Percentiles rank a stretch among this genome's conserved stretches.
Conservation (phyloP, 2,888 invertebrate genomes). For the Cordilura impudica region DNA sequence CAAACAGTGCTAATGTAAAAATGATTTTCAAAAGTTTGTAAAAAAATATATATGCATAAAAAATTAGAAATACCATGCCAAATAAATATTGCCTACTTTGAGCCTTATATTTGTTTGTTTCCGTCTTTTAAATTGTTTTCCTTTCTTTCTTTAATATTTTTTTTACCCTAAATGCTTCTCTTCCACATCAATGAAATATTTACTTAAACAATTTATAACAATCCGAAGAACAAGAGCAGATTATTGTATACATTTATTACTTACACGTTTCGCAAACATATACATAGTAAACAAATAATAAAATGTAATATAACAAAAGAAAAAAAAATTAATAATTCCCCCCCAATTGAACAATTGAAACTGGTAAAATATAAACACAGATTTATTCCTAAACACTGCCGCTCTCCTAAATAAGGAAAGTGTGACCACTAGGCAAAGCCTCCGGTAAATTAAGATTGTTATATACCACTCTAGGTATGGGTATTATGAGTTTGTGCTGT, state of each 20-base stretch:
- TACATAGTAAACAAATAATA: neutral
- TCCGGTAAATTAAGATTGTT: too few species aligned
- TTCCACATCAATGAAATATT: neutral
- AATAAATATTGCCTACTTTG: neutral
- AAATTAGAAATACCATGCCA: too few species aligned
- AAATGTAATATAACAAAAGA: neutral
- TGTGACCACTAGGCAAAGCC: too few species aligned
- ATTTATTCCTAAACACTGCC: too few species aligned
- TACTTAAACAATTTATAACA: neutral
- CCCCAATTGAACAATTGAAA: too few species aligned
- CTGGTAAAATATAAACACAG: too few species aligned
- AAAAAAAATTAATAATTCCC: neutral
- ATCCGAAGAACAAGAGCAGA: neutral
- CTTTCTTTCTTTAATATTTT: neutral
- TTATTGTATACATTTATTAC: conserved; percentile 15
- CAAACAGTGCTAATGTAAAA: too few species aligned
- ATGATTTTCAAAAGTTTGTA: too few species aligned
- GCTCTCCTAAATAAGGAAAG: too few species aligned
- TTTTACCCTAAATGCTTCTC: neutral
- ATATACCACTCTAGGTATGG: too few species aligned
- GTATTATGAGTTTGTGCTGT: too few species aligned
- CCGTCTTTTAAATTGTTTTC: neutral
- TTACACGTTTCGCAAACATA: neutral
- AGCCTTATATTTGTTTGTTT: neutral
- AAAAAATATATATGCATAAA: too few species aligned